Conservation (phyloP, 2,797 vertebrate genomes). For the Takifugu rubripes region DNA sequence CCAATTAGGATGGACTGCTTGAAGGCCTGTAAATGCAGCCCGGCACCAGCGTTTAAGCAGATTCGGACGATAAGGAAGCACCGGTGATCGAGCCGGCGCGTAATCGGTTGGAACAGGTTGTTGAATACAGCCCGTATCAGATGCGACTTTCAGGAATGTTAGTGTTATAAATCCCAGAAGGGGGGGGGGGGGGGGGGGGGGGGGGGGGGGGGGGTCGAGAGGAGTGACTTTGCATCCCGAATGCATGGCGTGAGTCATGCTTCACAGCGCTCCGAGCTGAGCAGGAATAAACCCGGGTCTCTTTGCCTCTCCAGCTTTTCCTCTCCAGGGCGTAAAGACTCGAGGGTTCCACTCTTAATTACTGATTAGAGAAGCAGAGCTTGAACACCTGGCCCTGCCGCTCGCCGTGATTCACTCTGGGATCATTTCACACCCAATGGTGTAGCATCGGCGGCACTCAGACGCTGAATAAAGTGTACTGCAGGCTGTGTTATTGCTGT, state of each 20-base stretch:
- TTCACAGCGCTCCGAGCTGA: constrained; percentile 27
- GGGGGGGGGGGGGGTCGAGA: not conserved
- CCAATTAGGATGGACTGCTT: not conserved
- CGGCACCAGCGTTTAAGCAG: constrained; percentile 14
- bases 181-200: no score
- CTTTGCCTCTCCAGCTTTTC: constrained; percentile 17
- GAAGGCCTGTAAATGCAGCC: constrained; percentile 25
- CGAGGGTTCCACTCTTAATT: constrained; percentile 61
- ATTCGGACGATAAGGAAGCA: constrained; percentile 21
- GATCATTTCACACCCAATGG: constrained; percentile 40
- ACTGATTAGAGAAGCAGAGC: constrained; percentile 59
- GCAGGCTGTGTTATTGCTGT: not conserved
- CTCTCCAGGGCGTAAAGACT: constrained; percentile 46
- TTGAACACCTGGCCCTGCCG: constrained; percentile 61
- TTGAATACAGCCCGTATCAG: not conserved
- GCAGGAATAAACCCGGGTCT: constrained; percentile 12
- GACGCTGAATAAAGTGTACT: constrained; percentile 18
- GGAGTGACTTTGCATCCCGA: constrained; percentile 36
- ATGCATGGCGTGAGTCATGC: constrained; percentile 36
- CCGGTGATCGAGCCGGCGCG: constrained; percentile 12
- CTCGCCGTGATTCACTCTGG: constrained; percentile 46
- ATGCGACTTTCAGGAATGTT: constrained; percentile 12
- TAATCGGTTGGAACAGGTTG: constrained; percentile 11
- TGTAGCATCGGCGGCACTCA: constrained; percentile 22
- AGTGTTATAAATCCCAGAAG: constrained; percentile 11